Percentiles rank a stretch among this genome's conserved stretches.
These are phyloP conservation scores for Acholoe squamosa DNA, from an alignment of 2,888 invertebrate genomes.

Conservation along the genomic window DNA sequence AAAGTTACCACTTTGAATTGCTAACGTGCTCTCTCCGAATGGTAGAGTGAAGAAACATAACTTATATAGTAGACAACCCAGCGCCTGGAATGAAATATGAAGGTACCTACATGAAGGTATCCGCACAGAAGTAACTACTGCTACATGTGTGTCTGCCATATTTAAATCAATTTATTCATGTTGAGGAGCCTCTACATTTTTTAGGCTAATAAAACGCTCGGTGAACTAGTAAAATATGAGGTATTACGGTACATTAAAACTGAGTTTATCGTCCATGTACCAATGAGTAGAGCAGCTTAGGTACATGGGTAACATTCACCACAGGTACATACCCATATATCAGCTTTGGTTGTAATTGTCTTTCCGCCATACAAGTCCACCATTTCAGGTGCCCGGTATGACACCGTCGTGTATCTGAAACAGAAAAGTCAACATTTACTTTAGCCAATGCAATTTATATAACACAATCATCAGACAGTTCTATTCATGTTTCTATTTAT, in stretches of 20 bases:
- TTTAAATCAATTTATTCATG: neutral
- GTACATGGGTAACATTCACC: no score
- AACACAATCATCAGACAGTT: no score
- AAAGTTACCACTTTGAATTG: conserved; percentile 94
- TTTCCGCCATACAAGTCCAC: conserved; percentile 93
- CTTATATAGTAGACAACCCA: conserved; percentile 94
- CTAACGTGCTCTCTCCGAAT: conserved; percentile 95
- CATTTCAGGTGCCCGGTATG: conserved; percentile 96
- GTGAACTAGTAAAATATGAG: neutral
- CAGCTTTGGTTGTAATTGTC: conserved; percentile 92
- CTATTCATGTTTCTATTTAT: no score
- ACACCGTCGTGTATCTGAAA: conserved; percentile 91
- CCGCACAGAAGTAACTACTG: no score
- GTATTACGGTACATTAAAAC: no score
- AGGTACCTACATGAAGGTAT: no score
- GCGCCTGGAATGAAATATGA: conserved; percentile 86
- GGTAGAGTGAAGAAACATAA: conserved; percentile 94
- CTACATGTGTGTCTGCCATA: no score
- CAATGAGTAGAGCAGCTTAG: no score
- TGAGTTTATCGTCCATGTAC: no score
- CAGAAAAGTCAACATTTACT: conserved; percentile 44
- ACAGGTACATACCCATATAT: conserved; percentile 90
- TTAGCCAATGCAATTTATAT: no score
- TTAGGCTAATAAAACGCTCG: neutral
- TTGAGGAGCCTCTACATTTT: neutral